A percentile compares a stretch with the other conserved stretches of the same genome.
phyloP scores from a whole-genome alignment of 2,113 vertebrate species.

The Rhombomys opimus region DNA sequence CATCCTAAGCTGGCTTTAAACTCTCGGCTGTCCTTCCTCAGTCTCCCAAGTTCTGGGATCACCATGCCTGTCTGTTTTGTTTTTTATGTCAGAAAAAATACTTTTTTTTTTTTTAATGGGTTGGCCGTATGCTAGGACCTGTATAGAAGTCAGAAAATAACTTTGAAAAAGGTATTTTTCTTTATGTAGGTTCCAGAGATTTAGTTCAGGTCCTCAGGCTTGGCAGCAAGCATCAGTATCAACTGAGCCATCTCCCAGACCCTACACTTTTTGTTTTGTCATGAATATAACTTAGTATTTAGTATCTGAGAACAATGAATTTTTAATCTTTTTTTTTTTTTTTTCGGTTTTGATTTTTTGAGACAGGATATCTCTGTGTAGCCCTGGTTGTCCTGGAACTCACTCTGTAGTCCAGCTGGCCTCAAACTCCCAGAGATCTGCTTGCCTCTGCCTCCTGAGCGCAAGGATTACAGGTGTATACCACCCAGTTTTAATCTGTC shows the following conservation, averaged over 20 bases:
- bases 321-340: background rate
- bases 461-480: too few relatives aligned
- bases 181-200: background rate
- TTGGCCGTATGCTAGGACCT: background rate
- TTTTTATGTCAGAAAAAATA: background rate
- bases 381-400: too few relatives aligned
- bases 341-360: too few relatives aligned
- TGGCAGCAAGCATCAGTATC: background rate
- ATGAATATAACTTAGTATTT: conserved; percentile 53
- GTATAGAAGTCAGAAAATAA: background rate
- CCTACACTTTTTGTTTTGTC: background rate
- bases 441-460: too few relatives aligned
- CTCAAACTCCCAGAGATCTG: too few relatives aligned
- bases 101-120: background rate
- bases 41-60: background rate
- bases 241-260: background rate
- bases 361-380: too few relatives aligned
- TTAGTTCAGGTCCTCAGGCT: background rate
- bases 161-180: background rate
- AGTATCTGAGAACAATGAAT: background rate
- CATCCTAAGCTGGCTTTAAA: background rate
- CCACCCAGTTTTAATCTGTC: background rate
- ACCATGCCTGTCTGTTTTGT: background rate
- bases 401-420: too few relatives aligned
- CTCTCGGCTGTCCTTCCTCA: background rate